These are phyloP conservation scores for Dendronephthya gigantea DNA, from an alignment of 64 coral and sea anemone species.

Conservation along the genomic window DNA sequence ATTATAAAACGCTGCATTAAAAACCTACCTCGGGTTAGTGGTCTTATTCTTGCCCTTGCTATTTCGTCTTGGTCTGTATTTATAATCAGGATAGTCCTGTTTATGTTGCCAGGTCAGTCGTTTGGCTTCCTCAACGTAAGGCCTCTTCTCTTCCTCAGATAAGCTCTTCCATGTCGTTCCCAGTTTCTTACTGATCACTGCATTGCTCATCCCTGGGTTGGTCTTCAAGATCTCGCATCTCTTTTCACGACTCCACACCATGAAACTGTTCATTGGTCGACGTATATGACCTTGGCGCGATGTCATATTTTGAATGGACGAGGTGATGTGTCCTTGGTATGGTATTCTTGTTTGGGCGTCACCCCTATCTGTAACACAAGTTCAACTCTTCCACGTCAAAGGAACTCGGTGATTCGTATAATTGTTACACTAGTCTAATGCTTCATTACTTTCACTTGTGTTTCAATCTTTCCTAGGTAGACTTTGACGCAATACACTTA, in stretches of 20 bases:
- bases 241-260: constrained; percentile 88
- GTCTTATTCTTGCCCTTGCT: neutral
- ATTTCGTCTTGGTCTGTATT: constrained; percentile 56
- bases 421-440: too few species aligned
- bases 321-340: neutral
- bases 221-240: constrained; percentile 61
- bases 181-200: constrained; percentile 65
- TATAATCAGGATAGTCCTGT: constrained; percentile 62
- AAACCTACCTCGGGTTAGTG: too few species aligned
- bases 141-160: constrained; percentile 59
- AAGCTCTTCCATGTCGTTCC: constrained; percentile 61
- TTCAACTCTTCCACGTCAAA: too few species aligned
- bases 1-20: too few species aligned
- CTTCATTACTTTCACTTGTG: too few species aligned
- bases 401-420: too few species aligned
- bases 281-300: constrained; percentile 36
- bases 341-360: neutral
- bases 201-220: constrained; percentile 76
- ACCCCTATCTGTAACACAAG: too few species aligned
- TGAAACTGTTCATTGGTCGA: constrained; percentile 88
- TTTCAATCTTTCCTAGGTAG: too few species aligned
- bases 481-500: too few species aligned
- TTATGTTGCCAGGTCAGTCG: constrained; percentile 54
- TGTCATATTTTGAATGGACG: neutral
- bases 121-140: constrained; percentile 64